phyloP scores from a whole-genome alignment of 2,888 invertebrate genomes.

The Diarsia mendica region DNA sequence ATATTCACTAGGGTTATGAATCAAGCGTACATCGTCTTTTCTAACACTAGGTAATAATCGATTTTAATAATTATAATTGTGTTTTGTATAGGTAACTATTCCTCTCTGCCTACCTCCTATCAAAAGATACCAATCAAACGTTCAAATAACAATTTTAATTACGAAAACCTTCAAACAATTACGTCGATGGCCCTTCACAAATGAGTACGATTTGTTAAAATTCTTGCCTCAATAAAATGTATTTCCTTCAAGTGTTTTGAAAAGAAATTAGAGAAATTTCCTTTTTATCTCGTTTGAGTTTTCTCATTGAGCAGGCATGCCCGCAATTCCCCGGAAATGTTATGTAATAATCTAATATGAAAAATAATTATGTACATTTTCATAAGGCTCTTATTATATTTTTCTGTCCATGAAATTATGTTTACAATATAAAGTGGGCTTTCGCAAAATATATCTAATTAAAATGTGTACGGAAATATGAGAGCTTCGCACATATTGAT shows the following conservation, averaged over 20 bases:
- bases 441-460: not conserved
- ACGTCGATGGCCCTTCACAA: slow-evolving; percentile 24
- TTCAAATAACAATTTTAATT: slow-evolving; percentile 43
- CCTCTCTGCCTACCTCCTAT: not conserved
- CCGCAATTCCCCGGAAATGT: slow-evolving; percentile 20
- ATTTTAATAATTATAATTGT: too few species aligned
- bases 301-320: slow-evolving; percentile 29
- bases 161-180: slow-evolving; percentile 37
- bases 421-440: not conserved
- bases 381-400: not conserved
- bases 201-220: slow-evolving; percentile 33
- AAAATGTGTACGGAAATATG: not conserved
- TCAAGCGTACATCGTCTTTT: too few species aligned
- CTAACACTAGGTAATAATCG: too few species aligned
- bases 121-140: not conserved
- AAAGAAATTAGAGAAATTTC: slow-evolving; percentile 47
- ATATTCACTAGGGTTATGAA: too few species aligned
- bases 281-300: slow-evolving; percentile 42
- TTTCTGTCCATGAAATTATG: slow-evolving; percentile 1
- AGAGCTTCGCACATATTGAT: not conserved
- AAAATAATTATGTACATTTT: slow-evolving; percentile 21
- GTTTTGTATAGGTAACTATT: not conserved
- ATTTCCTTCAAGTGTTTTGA: slow-evolving; percentile 47
- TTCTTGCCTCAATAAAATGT: slow-evolving; percentile 44
- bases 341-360: slow-evolving; percentile 6